Conservation (phyloP, 2,888 invertebrate species). For the Meta bourneti region DNA sequence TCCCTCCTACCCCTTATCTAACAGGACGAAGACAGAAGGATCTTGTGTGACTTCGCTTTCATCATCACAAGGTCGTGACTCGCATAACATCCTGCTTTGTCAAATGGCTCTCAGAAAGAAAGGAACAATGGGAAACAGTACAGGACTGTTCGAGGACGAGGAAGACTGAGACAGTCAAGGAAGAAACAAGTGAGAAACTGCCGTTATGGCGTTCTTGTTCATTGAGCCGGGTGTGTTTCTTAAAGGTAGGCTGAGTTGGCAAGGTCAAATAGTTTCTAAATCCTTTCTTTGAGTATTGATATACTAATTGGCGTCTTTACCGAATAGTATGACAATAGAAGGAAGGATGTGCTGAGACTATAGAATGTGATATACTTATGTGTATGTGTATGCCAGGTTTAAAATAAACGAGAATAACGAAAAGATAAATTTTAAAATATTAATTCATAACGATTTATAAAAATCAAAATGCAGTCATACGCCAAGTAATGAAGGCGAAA, state of each 20-base stretch:
- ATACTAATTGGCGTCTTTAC: neutral
- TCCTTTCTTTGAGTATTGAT: slow-evolving; percentile 8
- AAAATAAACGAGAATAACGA: no score
- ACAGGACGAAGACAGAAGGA: slow-evolving; percentile 10
- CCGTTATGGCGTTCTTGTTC: slow-evolving; percentile 20
- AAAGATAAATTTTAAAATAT: no score
- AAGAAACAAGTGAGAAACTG: slow-evolving; percentile 38
- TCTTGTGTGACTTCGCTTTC: slow-evolving; percentile 48
- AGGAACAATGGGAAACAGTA: slow-evolving; percentile 60
- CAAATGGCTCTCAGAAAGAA: slow-evolving; percentile 1
- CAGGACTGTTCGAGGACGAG: slow-evolving; percentile 48
- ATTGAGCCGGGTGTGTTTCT: neutral
- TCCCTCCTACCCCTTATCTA: slow-evolving; percentile 1
- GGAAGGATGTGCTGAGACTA: no score
- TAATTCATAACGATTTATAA: no score
- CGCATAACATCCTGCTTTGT: slow-evolving; percentile 53
- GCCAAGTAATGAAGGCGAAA: no score
- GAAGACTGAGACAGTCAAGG: slow-evolving; percentile 12
- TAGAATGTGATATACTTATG: no score
- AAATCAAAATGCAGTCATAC: no score
- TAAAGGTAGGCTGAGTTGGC: neutral
- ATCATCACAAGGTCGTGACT: slow-evolving; percentile 56
- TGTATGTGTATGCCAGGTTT: no score
- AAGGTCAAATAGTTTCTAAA: slow-evolving; percentile 39
- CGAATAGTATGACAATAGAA: neutral